phyloP scores from a whole-genome alignment of 1,140 invertebrate genomes.

The Drosophila obscura region DNA sequence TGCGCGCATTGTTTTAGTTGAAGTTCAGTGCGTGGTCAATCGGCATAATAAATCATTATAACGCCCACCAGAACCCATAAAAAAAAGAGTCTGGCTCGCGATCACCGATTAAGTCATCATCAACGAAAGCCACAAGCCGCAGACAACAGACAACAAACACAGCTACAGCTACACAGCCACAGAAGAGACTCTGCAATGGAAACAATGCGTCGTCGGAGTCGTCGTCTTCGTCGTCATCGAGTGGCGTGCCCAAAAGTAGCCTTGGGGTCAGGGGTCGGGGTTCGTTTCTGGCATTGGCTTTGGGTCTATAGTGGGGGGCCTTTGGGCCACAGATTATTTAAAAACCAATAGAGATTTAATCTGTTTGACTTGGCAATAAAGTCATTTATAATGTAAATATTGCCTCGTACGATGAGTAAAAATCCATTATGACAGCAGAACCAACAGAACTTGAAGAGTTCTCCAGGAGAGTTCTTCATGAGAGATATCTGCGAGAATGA shows the following conservation, averaged over 20 bases:
- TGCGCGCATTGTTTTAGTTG: slow-evolving; percentile 19
- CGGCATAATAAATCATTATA: slow-evolving; percentile 71
- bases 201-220: slow-evolving; percentile 64
- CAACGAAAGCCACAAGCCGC: slow-evolving; percentile 15
- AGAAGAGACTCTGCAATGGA: slow-evolving; percentile 41
- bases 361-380: slow-evolving; percentile 49
- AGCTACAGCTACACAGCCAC: slow-evolving; percentile 2
- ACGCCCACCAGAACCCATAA: slow-evolving; percentile 57
- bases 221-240: slow-evolving; percentile 19
- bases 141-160: no score
- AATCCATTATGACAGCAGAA: not conserved
- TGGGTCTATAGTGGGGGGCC: slow-evolving; percentile 20
- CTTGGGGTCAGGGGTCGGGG: slow-evolving; percentile 60
- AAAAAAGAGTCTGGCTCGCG: slow-evolving; percentile 22
- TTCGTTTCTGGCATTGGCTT: slow-evolving; percentile 25
- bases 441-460: not conserved
- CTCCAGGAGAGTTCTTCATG: no score
- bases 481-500: no score
- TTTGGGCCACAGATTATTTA: slow-evolving; percentile 31
- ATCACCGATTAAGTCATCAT: slow-evolving; percentile 75
- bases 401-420: slow-evolving; percentile 2
- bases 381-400: slow-evolving; percentile 57
- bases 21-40: slow-evolving; percentile 65
- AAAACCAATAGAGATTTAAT: slow-evolving; percentile 58
- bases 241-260: slow-evolving; percentile 47